Percentiles rank a stretch among this genome's conserved stretches.
Conservation (phyloP, 2,888 invertebrate genomes). For the Tiphia femorata region DNA sequence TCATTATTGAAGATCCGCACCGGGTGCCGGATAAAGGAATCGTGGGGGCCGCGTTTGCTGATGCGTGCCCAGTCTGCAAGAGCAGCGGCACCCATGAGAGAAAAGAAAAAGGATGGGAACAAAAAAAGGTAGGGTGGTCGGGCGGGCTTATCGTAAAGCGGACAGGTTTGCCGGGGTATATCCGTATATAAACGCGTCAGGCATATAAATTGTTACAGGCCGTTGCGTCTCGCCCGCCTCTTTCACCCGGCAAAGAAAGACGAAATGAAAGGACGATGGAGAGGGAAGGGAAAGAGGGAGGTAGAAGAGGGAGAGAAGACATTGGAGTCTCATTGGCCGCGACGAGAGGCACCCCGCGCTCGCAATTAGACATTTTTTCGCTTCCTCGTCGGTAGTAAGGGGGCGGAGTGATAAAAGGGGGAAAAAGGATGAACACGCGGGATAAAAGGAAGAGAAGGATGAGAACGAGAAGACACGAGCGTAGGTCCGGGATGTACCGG, state of each 20-base stretch:
- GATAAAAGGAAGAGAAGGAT: too few relatives aligned
- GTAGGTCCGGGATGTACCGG: slow-evolving; percentile 38
- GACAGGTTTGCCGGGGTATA: slow-evolving; percentile 7
- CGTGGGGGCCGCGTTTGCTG: too few relatives aligned
- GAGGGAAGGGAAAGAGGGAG: neutral
- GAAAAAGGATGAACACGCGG: too few relatives aligned
- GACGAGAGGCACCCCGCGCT: slow-evolving; percentile 18
- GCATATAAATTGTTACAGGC: slow-evolving; percentile 4
- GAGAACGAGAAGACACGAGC: slow-evolving; percentile 28
- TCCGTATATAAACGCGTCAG: slow-evolving; percentile 3
- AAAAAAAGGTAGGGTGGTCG: neutral
- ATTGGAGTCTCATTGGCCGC: neutral
- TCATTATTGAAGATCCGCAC: too few relatives aligned
- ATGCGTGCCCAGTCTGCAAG: too few relatives aligned
- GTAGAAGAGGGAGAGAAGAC: neutral
- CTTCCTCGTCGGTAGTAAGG: slow-evolving; percentile 7
- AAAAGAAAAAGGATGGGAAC: neutral
- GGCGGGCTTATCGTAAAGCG: neutral
- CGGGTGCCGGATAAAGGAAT: too few relatives aligned
- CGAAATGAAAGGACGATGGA: neutral
- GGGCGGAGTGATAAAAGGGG: slow-evolving; percentile 3
- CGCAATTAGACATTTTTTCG: slow-evolving; percentile 50
- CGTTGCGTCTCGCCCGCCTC: too few relatives aligned
- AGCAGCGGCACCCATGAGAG: neutral
- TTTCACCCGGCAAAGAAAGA: neutral